A percentile compares a stretch with the other conserved stretches of the same genome.
phyloP scores from a whole-genome alignment of 2,888 invertebrate species.

The Limnephilus lunatus region DNA sequence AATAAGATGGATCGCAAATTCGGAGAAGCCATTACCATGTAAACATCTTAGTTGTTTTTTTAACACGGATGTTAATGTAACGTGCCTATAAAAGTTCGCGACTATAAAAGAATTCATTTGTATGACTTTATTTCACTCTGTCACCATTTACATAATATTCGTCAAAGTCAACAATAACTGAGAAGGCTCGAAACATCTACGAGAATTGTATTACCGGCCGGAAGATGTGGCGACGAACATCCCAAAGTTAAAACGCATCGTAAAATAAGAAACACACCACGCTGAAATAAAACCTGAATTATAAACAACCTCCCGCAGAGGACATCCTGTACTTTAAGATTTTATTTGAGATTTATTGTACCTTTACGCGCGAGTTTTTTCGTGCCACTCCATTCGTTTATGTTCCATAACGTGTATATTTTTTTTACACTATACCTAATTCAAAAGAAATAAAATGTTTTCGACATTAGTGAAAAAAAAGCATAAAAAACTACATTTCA shows the following conservation, averaged over 20 bases:
- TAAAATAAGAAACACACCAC: constrained; percentile 8
- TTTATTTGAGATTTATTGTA: not conserved
- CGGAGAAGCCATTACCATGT: too few relatives aligned
- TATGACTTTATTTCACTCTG: not conserved
- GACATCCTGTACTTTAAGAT: not conserved
- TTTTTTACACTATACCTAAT: not conserved
- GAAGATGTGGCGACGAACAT: too few relatives aligned
- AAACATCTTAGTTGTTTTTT: too few relatives aligned
- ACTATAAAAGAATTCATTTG: not conserved
- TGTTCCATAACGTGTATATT: not conserved
- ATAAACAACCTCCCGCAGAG: not conserved
- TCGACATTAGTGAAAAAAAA: not conserved
- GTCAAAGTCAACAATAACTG: not conserved
- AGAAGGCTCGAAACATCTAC: not conserved
- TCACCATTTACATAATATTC: not conserved
- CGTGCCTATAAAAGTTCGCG: too few relatives aligned
- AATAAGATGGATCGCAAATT: too few relatives aligned
- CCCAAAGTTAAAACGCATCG: not conserved
- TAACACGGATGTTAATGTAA: too few relatives aligned
- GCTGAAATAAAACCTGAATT: constrained; percentile 24
- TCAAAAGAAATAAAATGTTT: not conserved
- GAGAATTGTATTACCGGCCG: not conserved
- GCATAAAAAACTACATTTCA: not conserved
- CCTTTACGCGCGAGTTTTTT: not conserved
- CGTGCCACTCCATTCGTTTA: not conserved